Base-by-base conservation (phyloP, 2,113 vertebrate genomes). In the Oncorhynchus tshawytscha region DNA sequence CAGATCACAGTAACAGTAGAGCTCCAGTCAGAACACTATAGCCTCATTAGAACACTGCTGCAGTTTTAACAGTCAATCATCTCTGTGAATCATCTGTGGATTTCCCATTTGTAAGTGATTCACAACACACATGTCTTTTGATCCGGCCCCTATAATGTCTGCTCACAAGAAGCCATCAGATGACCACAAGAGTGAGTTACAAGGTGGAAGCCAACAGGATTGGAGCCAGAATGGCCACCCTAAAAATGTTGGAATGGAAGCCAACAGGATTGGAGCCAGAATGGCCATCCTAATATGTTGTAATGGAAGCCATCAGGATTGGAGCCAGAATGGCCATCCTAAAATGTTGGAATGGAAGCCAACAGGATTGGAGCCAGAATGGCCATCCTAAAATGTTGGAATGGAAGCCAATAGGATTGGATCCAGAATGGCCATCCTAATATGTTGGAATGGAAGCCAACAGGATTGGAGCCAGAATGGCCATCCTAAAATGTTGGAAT, bases 91-190 rank as follows among this genome's bases (percentile, higher is more conserved):
- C 88, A 89, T 82, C 59, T 24, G 72, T 89, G 82, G 81, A 85
- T 86, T 91, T 88, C 84, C 82, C 87, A 78, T 87, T 51, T 85
- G 69, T 78, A 77, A 89, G 78, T 85, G 87, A 91, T 88, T 90
- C 73, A 79, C 67, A 75, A 81, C 76, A 82, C 76, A 72, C 12
- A 4, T 0, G 62, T 45, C 70, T 84, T 66, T 74, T 34, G 70
- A 81, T 69, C 29, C 18, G 3, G 24, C 39, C 39, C 39, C 39
- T 45, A 12, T 45, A 11, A 11, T 45, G 39, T 45, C 65, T 57
- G 29, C 18, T 27, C 48, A 57, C 66, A 60, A 66, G 49, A 70
- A 31, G 75, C 34, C 76, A 48, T 31, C 22, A 48, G 72, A 70
- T 60, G 81, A 77, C 72, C 74, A 31, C 45, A 81, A 39, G 68